Evolutionary conservation across 1,140 invertebrate genomes (phyloP).

Genomic region (Drosophila novamexicana): DNA sequence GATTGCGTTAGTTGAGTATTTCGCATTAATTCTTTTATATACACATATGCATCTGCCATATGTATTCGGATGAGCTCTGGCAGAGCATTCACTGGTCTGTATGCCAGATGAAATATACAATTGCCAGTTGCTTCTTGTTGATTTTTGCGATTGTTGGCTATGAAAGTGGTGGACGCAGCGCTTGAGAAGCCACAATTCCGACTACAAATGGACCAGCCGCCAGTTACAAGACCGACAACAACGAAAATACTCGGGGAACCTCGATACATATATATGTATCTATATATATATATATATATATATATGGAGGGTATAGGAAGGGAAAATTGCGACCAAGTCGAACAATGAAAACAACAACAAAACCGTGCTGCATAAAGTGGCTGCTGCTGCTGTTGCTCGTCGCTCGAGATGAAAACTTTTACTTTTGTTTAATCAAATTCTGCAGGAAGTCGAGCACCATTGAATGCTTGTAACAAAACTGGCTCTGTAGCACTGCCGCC

Average conservation of each 20-base stretch:
- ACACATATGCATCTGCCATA: no score
- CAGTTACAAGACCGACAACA: constrained; percentile 21
- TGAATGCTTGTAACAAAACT: constrained; percentile 64
- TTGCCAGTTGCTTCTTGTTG: constrained; percentile 9
- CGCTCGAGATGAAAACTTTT: constrained; percentile 69
- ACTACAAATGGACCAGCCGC: constrained; percentile 51
- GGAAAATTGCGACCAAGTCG: constrained; percentile 36
- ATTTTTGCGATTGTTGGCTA: constrained; percentile 57
- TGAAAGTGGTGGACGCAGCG: constrained; percentile 59
- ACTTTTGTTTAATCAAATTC: constrained; percentile 82
- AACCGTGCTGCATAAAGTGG: constrained; percentile 48
- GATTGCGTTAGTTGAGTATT: no score
- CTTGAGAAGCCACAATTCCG: constrained; percentile 37
- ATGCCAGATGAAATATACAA: background rate
- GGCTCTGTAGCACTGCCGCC: constrained; percentile 8
- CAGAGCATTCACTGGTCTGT: background rate
- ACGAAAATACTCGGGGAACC: constrained; percentile 1
- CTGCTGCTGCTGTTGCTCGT: constrained; percentile 29
- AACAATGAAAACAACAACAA: constrained; percentile 72
- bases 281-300: background rate
- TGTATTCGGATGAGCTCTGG: no score
- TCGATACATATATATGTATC: background rate
- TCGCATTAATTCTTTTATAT: no score
- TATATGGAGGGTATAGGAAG: background rate
- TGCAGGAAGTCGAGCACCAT: constrained; percentile 70